phyloP scores from a whole-genome alignment of 1,140 invertebrate genomes.

The Luehdorfia chinensis region DNA sequence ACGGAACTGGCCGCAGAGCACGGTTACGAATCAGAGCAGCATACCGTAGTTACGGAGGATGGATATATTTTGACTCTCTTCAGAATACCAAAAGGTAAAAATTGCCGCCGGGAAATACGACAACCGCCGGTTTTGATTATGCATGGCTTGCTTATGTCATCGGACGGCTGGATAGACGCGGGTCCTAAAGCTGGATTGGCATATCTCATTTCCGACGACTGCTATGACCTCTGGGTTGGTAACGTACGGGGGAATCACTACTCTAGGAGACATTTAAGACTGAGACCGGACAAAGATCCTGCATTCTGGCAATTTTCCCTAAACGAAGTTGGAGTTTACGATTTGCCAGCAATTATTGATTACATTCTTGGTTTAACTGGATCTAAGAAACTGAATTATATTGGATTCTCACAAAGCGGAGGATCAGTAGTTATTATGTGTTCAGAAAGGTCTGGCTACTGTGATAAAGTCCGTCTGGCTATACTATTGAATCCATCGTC shows the following conservation, averaged over 20 bases:
- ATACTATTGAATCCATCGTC: constrained; percentile 21
- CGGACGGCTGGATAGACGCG: constrained; percentile 1
- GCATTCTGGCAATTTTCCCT: constrained; percentile 5
- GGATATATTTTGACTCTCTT: constrained; percentile 59
- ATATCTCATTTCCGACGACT: background rate
- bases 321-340: constrained; percentile 1
- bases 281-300: background rate
- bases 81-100: constrained; percentile 21
- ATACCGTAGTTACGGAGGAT: constrained; percentile 45
- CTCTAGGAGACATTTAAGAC: background rate
- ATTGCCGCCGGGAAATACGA: background rate
- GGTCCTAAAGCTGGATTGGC: background rate
- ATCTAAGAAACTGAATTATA: background rate
- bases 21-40: constrained; percentile 18
- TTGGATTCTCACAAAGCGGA: constrained; percentile 6
- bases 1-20: constrained; percentile 15
- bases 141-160: constrained; percentile 1
- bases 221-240: constrained; percentile 7
- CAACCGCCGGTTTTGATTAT: constrained; percentile 2
- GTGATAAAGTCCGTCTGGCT: background rate
- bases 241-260: constrained; percentile 10
- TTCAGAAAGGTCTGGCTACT: constrained; percentile 19
- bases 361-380: background rate
- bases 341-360: background rate
- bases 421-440: constrained; percentile 14